phyloP scores from a whole-genome alignment of 2,797 vertebrate species.

The Sebastes minor region DNA sequence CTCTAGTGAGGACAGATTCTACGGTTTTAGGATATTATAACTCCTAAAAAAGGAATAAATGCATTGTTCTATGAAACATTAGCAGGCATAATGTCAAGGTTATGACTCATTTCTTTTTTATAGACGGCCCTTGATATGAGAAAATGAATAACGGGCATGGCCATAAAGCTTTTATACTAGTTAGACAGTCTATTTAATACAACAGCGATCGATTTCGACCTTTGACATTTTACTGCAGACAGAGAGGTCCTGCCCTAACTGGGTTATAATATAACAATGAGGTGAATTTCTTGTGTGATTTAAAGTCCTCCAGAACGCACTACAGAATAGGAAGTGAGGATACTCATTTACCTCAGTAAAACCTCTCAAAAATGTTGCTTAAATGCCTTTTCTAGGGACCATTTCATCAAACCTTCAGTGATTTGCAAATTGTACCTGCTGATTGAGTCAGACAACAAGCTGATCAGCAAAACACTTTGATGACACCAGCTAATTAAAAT shows the following conservation, averaged over 20 bases:
- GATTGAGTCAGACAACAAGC: neutral
- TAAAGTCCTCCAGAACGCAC: constrained; percentile 3
- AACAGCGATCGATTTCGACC: constrained; percentile 33
- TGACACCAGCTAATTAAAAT: neutral
- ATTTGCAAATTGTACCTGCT: neutral
- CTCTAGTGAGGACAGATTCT: neutral
- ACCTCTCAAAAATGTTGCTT: neutral
- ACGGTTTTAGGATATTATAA: constrained; percentile 8
- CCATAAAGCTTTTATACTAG: constrained; percentile 31
- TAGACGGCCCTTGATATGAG: constrained; percentile 6
- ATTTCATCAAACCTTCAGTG: neutral
- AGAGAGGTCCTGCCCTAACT: constrained; percentile 21
- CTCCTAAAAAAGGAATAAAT: neutral
- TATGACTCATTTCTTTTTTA: constrained; percentile 28
- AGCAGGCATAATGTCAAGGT: constrained; percentile 36
- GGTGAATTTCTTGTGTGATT: constrained; percentile 6
- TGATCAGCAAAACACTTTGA: neutral
- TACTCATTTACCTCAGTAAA: neutral
- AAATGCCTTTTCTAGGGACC: neutral
- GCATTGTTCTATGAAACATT: neutral
- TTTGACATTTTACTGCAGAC: constrained; percentile 55
- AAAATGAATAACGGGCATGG: constrained; percentile 30
- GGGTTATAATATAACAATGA: constrained; percentile 23
- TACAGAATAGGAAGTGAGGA: neutral
- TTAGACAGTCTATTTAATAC: constrained; percentile 32